phyloP scores from a whole-genome alignment of 2,797 vertebrate species.

The Acanthurus tractus region DNA sequence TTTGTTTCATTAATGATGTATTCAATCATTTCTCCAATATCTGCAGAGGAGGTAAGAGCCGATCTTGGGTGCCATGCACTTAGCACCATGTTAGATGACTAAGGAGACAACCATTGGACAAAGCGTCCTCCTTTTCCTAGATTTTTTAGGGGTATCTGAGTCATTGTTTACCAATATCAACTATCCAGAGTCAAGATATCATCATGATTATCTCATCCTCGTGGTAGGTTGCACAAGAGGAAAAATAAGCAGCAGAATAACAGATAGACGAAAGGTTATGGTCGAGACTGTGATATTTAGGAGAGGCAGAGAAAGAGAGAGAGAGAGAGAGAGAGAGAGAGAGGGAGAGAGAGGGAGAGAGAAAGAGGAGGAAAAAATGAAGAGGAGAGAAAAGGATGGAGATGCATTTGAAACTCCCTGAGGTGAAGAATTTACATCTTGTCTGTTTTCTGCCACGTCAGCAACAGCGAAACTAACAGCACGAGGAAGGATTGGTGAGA shows the following conservation, averaged over 20 bases:
- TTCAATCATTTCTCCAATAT: slow-evolving; percentile 23
- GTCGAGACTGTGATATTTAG: slow-evolving; percentile 39
- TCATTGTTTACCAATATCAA: slow-evolving; percentile 61
- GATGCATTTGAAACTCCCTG: slow-evolving; percentile 70
- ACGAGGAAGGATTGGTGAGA: slow-evolving; percentile 58
- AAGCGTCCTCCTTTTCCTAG: slow-evolving; percentile 33
- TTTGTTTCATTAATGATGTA: slow-evolving; percentile 46
- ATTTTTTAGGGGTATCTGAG: slow-evolving; percentile 34
- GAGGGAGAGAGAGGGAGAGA: background rate
- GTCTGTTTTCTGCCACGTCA: slow-evolving; percentile 77
- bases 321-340: background rate
- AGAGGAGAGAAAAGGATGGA: slow-evolving; percentile 37
- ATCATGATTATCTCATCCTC: slow-evolving; percentile 47
- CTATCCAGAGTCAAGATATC: slow-evolving; percentile 39
- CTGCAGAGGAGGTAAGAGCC: slow-evolving; percentile 28
- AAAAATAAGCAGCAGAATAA: slow-evolving; percentile 45
- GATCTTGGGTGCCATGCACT: slow-evolving; percentile 20
- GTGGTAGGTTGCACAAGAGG: slow-evolving; percentile 26
- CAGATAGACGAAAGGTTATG: slow-evolving; percentile 31
- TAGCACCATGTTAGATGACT: slow-evolving; percentile 35
- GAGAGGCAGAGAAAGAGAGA: slow-evolving; percentile 18
- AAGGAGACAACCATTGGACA: slow-evolving; percentile 35
- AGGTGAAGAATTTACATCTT: slow-evolving; percentile 76
- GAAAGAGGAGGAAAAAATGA: slow-evolving; percentile 12
- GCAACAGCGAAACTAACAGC: slow-evolving; percentile 69